These are phyloP conservation scores for Rhopilema esculentum DNA, from an alignment of 30 jellyfish, hydroid and myxozoan species.

Conservation along the genomic window DNA sequence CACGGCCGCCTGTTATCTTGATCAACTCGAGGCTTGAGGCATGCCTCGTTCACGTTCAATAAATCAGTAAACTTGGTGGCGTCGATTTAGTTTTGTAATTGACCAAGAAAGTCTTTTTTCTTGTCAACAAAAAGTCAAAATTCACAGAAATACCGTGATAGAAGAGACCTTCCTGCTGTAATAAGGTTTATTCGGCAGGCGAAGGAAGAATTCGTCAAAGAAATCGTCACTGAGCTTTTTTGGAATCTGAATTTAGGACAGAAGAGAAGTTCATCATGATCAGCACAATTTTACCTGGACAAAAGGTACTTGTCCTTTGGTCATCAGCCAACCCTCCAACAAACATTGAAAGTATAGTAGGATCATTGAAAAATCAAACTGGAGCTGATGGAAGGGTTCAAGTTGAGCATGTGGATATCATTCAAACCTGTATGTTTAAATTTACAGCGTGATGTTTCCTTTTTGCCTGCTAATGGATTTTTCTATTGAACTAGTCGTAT, in stretches of 20 bases:
- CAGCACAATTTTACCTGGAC: slow-evolving; percentile 64
- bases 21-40: not conserved
- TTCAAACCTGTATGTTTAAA: slow-evolving; percentile 59
- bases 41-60: slow-evolving; percentile 6
- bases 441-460: too few relatives aligned
- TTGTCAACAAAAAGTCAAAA: not conserved
- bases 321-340: slow-evolving; percentile 90
- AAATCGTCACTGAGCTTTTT: not conserved
- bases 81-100: slow-evolving; percentile 21
- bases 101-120: not conserved
- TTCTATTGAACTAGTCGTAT: too few relatives aligned
- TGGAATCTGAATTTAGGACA: too few relatives aligned
- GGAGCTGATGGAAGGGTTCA: slow-evolving; percentile 87
- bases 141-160: not conserved
- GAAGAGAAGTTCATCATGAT: slow-evolving; percentile 47
- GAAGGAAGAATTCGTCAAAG: not conserved
- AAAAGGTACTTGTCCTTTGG: slow-evolving; percentile 80
- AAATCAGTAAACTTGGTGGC: slow-evolving; percentile 28
- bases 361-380: slow-evolving; percentile 52
- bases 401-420: slow-evolving; percentile 88
- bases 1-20: too few relatives aligned
- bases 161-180: not conserved
- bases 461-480: too few relatives aligned
- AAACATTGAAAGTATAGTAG: slow-evolving; percentile 62
- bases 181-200: not conserved